Base-by-base conservation (phyloP, 2,888 invertebrate genomes). In the Stictocephala bisonia region DNA sequence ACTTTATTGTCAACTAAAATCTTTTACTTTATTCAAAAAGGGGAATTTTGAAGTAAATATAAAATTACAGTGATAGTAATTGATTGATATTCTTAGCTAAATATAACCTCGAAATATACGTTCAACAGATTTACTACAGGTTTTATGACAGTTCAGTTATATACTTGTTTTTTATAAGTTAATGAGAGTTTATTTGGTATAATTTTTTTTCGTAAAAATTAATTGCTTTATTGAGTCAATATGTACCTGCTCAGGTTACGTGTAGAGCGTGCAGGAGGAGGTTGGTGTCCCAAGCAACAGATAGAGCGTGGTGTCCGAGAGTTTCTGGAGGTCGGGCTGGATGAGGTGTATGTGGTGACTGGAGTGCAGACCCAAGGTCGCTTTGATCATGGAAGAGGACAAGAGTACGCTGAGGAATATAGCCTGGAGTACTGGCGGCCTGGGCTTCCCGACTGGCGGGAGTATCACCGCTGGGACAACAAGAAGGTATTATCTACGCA, bases 301-400 rank as follows among this genome's bases (percentile, higher is more conserved):
- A 88, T 92, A 76, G 88, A 89, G 79, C 84, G 84, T 60, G 89
- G 88, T 9, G 87, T 89, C 24, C 86, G 89, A 44, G 93, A 93
- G 82, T 93, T 89, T 85, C 85, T 89, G 26, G 86, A 88, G 81
- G 87, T 92, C 58, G 89, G 91, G 80, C 85, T 93, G 72, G 85
- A 85, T 3, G 84, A 84, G 31, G 85, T 89, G 68, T 88, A 88
- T 82, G 86, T 91, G 75, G 85, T 93, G 78, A 91, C 91, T 6
- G 90, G 89, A 58, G 87, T 93, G 41, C 90, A 92, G 81, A 91
- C 92, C 3, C 93, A 93, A 83, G 93, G 93, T n/a, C 87, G 93
- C 51, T 91, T 88, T 83, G 91, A 91, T 79, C 87, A 89, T 77
- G 93, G 93, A 41, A 86, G 90, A 76, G 93, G 93, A 18, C 90